Conservation (phyloP, 2,888 invertebrate species). For the Heliconius charithonia region DNA sequence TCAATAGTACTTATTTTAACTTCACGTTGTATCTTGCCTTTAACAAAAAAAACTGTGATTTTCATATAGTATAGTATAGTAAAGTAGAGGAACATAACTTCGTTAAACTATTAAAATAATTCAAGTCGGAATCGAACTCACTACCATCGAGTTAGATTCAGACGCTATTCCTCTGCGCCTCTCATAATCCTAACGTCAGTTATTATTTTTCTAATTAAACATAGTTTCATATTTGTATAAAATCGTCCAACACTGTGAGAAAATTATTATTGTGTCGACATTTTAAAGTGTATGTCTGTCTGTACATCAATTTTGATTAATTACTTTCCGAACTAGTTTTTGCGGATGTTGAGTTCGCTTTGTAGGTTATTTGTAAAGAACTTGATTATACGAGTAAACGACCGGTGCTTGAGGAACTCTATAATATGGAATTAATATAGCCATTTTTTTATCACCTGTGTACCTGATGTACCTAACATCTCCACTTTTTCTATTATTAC, state of each 20-base stretch:
- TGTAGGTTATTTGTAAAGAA: background rate
- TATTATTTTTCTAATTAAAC: background rate
- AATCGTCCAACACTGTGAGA: conserved; percentile 29
- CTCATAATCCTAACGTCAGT: no score
- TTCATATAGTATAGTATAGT: no score
- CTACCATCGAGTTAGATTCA: no score
- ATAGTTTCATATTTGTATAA: background rate
- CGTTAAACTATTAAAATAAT: no score
- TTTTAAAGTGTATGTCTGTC: background rate
- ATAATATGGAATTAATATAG: background rate
- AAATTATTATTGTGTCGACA: conserved; percentile 13
- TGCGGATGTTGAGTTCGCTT: conserved; percentile 20
- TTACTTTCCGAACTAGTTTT: conserved; percentile 22
- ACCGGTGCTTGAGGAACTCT: background rate
- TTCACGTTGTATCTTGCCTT: background rate
- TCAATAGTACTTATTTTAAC: background rate
- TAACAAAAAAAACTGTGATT: no score
- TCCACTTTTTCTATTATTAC: background rate
- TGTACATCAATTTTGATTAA: conserved; percentile 26
- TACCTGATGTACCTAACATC: no score
- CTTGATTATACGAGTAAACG: background rate
- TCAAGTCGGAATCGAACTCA: background rate
- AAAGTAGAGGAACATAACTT: no score
- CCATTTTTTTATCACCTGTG: background rate
- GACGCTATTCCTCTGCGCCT: no score